phyloP scores from a whole-genome alignment of 2,888 invertebrate species.

The Allygus modestus region DNA sequence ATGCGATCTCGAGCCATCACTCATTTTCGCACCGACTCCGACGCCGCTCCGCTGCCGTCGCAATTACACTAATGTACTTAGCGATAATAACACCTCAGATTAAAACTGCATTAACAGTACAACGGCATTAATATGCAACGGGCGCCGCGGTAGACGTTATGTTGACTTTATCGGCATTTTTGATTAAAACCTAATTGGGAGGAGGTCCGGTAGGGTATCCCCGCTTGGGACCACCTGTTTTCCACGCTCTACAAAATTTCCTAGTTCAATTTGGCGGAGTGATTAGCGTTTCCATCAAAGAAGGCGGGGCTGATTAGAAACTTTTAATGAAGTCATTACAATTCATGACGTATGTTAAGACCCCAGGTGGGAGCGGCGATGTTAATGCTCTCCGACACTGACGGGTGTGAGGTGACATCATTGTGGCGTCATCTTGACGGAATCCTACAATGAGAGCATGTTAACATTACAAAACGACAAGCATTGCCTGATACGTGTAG shows the following conservation, averaged over 20 bases:
- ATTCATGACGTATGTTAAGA: conserved; percentile 47
- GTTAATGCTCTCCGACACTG: background rate
- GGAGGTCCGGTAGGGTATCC: conserved; percentile 22
- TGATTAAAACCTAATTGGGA: conserved; percentile 50
- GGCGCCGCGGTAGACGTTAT: conserved; percentile 3
- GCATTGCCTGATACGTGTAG: too few species aligned
- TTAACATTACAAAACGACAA: background rate
- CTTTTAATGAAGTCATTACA: conserved; percentile 56
- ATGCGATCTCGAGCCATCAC: conserved; percentile 36
- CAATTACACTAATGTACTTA: conserved; percentile 51
- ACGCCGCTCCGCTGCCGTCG: conserved; percentile 18
- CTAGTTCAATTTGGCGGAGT: conserved; percentile 42
- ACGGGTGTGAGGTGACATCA: background rate
- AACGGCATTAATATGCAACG: conserved; percentile 40
- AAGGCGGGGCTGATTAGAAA: conserved; percentile 42
- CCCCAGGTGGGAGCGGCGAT: conserved; percentile 9
- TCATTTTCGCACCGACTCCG: conserved; percentile 49
- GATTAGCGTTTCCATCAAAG: conserved; percentile 9
- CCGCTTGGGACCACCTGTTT: conserved; percentile 10
- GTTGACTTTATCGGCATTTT: conserved; percentile 55
- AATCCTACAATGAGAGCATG: background rate
- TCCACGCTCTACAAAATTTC: conserved; percentile 49
- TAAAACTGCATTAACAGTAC: conserved; percentile 47
- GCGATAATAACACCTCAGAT: conserved; percentile 29
- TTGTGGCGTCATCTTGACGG: background rate